Evolutionary conservation across 2,888 invertebrate species (phyloP).

Genomic region (Xylota sylvarum): DNA sequence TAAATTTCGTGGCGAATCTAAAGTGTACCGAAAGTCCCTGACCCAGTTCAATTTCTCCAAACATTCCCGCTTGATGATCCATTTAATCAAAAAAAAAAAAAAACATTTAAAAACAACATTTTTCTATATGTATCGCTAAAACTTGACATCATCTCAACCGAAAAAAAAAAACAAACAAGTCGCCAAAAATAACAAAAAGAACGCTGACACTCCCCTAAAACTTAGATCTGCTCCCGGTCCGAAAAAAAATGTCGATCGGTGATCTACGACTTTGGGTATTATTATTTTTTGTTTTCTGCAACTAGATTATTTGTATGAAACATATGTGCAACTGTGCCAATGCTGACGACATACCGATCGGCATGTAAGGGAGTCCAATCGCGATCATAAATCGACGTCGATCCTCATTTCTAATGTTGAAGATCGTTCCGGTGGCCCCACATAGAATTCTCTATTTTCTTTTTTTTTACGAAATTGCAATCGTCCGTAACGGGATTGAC

Average conservation of each 20-base stretch:
- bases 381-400: slow-evolving; percentile 51
- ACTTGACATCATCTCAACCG: slow-evolving; percentile 73
- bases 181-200: slow-evolving; percentile 57
- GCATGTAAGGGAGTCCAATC: slow-evolving; percentile 69
- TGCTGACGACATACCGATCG: slow-evolving; percentile 72
- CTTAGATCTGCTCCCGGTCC: slow-evolving; percentile 43
- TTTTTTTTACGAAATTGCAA: slow-evolving; percentile 66
- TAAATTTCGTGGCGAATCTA: slow-evolving; percentile 23
- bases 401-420: slow-evolving; percentile 52
- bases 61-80: slow-evolving; percentile 68
- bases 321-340: slow-evolving; percentile 59
- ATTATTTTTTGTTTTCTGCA: slow-evolving; percentile 41
- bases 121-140: slow-evolving; percentile 36
- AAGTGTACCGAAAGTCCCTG: slow-evolving; percentile 60
- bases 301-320: slow-evolving; percentile 23
- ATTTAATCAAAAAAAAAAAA: slow-evolving; percentile 57
- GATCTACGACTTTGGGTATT: slow-evolving; percentile 58
- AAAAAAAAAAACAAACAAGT: slow-evolving; percentile 43
- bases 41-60: slow-evolving; percentile 57
- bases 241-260: slow-evolving; percentile 58
- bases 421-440: slow-evolving; percentile 65
- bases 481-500: slow-evolving; percentile 66
- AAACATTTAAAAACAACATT: slow-evolving; percentile 14
- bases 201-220: slow-evolving; percentile 63
- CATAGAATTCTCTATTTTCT: slow-evolving; percentile 29